These are phyloP conservation scores for Drosophila phalerata DNA, from an alignment of 2,888 invertebrate species.

Conservation along the genomic window DNA sequence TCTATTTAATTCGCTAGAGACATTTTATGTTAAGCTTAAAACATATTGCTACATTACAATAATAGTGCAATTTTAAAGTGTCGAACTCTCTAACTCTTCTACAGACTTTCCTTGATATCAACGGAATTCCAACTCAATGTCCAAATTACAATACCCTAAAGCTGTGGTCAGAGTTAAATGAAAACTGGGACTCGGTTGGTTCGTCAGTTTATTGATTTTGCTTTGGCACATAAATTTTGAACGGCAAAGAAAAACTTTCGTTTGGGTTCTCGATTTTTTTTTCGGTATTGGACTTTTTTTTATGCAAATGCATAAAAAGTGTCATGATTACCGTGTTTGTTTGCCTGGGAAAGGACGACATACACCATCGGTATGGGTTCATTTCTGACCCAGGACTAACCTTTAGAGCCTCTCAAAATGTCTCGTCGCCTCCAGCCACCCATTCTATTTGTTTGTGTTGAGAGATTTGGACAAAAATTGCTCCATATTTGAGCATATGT, in stretches of 20 bases:
- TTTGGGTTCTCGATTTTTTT: conserved; percentile 40
- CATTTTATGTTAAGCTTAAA: not conserved
- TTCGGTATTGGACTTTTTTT: conserved; percentile 43
- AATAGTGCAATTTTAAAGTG: not conserved
- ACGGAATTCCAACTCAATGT: conserved; percentile 5
- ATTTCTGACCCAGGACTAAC: conserved; percentile 59
- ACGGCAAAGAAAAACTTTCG: conserved; percentile 58
- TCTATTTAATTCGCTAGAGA: not conserved
- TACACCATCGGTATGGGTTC: conserved; percentile 23
- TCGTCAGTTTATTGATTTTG: conserved; percentile 77
- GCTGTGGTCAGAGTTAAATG: conserved; percentile 45
- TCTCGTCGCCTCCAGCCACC: conserved; percentile 29
- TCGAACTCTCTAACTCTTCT: not conserved
- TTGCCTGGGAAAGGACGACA: conserved; percentile 43
- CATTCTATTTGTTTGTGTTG: conserved; percentile 52
- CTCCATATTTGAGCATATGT: conserved; percentile 75
- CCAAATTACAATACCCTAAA: conserved; percentile 33
- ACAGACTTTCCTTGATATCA: not conserved
- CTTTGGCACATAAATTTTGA: conserved; percentile 74
- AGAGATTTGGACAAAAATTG: conserved; percentile 53
- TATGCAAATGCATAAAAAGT: conserved; percentile 80
- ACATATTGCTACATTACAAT: not conserved
- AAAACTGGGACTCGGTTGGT: conserved; percentile 44
- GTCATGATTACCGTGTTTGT: conserved; percentile 79
- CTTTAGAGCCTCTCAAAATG: conserved; percentile 46